Evolutionary conservation across 1,140 invertebrate species (phyloP).

Genomic region (Hycleus cichorii): DNA sequence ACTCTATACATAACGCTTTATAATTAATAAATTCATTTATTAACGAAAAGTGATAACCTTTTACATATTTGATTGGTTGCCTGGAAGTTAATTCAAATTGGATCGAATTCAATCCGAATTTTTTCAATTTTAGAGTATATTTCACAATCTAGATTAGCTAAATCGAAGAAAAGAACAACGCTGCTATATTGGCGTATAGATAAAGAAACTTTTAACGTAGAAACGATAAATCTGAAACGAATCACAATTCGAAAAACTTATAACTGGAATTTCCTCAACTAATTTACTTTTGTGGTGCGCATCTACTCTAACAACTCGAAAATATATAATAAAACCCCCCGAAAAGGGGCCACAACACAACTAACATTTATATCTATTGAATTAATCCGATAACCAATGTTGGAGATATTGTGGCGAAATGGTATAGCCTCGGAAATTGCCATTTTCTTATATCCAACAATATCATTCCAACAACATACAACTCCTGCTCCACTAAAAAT

Average conservation of each 20-base stretch:
- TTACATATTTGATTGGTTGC: too few species aligned
- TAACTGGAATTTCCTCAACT: constrained; percentile 10
- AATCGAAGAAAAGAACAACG: too few species aligned
- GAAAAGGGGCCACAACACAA: not conserved
- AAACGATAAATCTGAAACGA: constrained; percentile 8
- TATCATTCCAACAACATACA: constrained; percentile 1
- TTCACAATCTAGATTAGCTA: too few species aligned
- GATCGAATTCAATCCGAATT: too few species aligned
- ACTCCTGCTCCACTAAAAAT: constrained; percentile 4
- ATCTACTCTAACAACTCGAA: too few species aligned
- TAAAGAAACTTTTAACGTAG: constrained; percentile 4
- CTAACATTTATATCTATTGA: constrained; percentile 14
- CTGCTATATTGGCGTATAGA: not conserved
- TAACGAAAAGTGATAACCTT: too few species aligned
- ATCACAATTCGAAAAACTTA: constrained; percentile 11
- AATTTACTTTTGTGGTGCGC: constrained; percentile 13
- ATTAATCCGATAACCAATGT: constrained; percentile 20
- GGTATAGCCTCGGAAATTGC: constrained; percentile 11
- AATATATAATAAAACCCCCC: not conserved
- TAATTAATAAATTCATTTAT: constrained; percentile 2
- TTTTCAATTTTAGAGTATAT: too few species aligned
- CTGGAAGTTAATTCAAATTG: too few species aligned
- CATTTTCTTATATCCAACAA: too few species aligned
- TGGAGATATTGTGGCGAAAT: constrained; percentile 14
- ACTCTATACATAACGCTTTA: constrained; percentile 1